Evolutionary conservation across 2,888 invertebrate species (phyloP).

Genomic region (Pinctada fucata): DNA sequence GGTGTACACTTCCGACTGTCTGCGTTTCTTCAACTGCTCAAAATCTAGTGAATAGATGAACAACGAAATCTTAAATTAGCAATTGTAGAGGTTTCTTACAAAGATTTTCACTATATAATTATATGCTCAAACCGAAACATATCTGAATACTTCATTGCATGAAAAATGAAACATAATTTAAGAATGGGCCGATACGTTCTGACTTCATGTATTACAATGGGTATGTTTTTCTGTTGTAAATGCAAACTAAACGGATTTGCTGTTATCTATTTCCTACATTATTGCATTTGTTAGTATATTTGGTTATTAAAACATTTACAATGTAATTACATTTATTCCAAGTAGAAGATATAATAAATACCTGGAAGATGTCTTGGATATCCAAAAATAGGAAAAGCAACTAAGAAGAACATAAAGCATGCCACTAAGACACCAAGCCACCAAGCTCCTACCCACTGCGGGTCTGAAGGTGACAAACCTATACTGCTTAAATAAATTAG

Average conservation of each 20-base stretch:
- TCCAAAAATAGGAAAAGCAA: conserved; percentile 82
- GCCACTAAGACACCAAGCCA: conserved; percentile 86
- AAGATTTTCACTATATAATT: background rate
- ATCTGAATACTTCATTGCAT: background rate
- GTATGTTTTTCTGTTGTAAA: too few relatives aligned
- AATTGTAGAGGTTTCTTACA: too few relatives aligned
- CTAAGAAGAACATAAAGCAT: conserved; percentile 81
- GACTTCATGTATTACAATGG: too few relatives aligned
- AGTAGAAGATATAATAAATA: conserved; percentile 18
- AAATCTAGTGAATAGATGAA: conserved; percentile 39
- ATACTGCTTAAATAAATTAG: conserved; percentile 77
- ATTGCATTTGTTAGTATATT: too few relatives aligned
- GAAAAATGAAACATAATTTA: background rate
- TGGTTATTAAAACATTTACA: too few relatives aligned
- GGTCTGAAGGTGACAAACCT: conserved; percentile 79
- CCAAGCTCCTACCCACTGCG: conserved; percentile 88
- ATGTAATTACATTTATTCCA: too few relatives aligned
- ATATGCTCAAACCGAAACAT: background rate
- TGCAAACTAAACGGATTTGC: too few relatives aligned
- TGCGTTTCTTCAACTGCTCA: conserved; percentile 43
- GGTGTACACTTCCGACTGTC: conserved; percentile 40
- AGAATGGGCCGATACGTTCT: too few relatives aligned
- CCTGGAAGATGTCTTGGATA: conserved; percentile 84
- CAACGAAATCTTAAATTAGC: too few relatives aligned
- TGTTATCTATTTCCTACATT: too few relatives aligned